Base-by-base conservation (phyloP, 2,113 vertebrate species). In the Lipophrys pholis region DNA sequence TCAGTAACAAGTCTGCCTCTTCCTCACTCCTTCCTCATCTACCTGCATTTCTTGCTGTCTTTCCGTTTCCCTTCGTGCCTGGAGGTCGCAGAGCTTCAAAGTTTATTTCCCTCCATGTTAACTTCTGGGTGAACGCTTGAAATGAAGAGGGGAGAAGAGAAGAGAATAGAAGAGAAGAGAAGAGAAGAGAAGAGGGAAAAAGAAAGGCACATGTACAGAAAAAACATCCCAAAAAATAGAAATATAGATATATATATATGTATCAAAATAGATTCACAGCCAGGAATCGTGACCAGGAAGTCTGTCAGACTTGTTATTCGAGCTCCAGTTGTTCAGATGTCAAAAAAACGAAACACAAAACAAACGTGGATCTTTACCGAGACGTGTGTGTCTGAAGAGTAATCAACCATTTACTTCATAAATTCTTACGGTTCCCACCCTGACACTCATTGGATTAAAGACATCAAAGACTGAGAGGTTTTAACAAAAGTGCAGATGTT, bases 1-100 rank as follows among this genome's bases (percentile, higher is more conserved):
- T 73, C 48, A 35, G 77, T 65, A 70, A 78, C 82, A 76, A 76
- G 68, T 73, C 57, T 41, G 62, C 59, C 83, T 63, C 80, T 67
- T 73, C 62, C 68, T 61, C 69, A 43, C 70, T 54, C 45, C 59
- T 62, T 51, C 81, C 71, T 73, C 86, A 68, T 76, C 80, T 54
- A 5, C 66, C 46, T 62, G 69, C 79, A 77, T 73, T 80, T 85
- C 82, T 85, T 76, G 74, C 86, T 78, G 83, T 85, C 82, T 91
- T 83, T 86, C 21, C 21, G 21, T 30, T 30, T 30, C 21, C 67
- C 53, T 69, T 57, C 43, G 0, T 63, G 89, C 88, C 90, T 80
- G 72, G 63, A 87, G 90, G 87, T 86, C 16, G 73, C 75, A 68
- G 16, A 83, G 87, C 93, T 94, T 92, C 88, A 91, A 93, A 94